Conservation (phyloP, 1,140 invertebrate genomes). For the Bombus terrestris region DNA sequence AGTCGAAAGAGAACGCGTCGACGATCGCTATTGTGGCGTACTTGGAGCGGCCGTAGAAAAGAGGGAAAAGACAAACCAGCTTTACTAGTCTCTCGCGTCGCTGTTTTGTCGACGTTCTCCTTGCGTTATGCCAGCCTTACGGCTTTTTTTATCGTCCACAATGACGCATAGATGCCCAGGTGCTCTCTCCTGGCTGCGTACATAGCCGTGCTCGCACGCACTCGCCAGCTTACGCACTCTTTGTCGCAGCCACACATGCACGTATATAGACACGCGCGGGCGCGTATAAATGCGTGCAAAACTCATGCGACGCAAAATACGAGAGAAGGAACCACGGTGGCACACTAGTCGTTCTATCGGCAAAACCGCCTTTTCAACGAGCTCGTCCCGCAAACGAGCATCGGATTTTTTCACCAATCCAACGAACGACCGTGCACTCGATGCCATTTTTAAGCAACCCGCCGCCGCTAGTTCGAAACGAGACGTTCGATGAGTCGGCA, state of each 20-base stretch:
- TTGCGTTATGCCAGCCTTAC: constrained; percentile 56
- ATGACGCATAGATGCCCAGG: constrained; percentile 63
- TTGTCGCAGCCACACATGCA: background rate
- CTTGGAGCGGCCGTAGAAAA: constrained; percentile 5
- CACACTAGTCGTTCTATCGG: too few species aligned
- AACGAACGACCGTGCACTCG: background rate
- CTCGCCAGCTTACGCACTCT: constrained; percentile 19
- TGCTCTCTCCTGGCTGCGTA: constrained; percentile 42
- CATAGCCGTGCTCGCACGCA: background rate
- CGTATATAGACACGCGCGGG: too few species aligned
- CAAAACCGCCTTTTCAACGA: constrained; percentile 16
- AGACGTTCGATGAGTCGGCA: constrained; percentile 45
- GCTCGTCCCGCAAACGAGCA: constrained; percentile 1
- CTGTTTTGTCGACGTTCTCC: constrained; percentile 55
- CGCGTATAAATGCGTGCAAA: background rate
- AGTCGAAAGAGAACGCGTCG: background rate
- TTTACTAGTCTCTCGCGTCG: constrained; percentile 47
- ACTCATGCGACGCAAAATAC: background rate
- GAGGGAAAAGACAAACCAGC: constrained; percentile 56
- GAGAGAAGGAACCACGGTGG: constrained; percentile 1
- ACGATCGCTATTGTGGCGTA: constrained; percentile 19
- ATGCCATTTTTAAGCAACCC: constrained; percentile 12
- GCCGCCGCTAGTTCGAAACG: background rate
- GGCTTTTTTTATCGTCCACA: constrained; percentile 60
- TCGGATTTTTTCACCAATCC: constrained; percentile 2